phyloP scores from a whole-genome alignment of 2,888 invertebrate species.

The Drosophila greeni region DNA sequence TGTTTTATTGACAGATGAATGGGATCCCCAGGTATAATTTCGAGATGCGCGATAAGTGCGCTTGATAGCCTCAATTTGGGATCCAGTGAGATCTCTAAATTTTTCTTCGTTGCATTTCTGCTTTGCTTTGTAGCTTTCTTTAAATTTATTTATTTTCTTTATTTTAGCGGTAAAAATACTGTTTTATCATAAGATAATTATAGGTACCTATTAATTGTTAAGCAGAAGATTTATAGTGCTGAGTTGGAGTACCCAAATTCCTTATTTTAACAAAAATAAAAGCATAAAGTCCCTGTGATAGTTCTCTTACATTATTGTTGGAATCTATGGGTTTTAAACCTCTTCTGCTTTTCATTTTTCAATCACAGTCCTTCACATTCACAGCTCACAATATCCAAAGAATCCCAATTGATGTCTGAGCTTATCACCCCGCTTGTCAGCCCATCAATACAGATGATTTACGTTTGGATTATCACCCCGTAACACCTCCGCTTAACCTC shows the following conservation, averaged over 20 bases:
- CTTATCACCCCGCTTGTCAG: constrained; percentile 15
- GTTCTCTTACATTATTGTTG: too few relatives aligned
- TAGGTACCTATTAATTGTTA: neutral
- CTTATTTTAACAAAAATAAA: too few relatives aligned
- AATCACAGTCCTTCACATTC: neutral
- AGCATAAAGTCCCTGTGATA: too few relatives aligned
- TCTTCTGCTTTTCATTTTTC: neutral
- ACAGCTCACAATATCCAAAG: neutral
- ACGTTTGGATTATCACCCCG: constrained; percentile 12
- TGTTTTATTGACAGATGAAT: constrained; percentile 27
- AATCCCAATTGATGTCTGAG: constrained; percentile 1
- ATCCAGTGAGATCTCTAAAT: neutral
- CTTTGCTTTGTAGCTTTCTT: neutral
- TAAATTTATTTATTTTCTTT: neutral
- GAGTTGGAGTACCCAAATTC: too few relatives aligned
- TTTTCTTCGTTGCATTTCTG: neutral
- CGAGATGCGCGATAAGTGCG: constrained; percentile 24
- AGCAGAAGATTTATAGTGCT: neutral
- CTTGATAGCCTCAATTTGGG: constrained; percentile 17
- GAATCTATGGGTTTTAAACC: neutral
- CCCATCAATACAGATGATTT: constrained; percentile 33
- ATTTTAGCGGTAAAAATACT: neutral
- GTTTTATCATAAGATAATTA: neutral
- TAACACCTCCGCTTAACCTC: constrained; percentile 36
- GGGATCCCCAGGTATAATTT: constrained; percentile 2